Base-by-base conservation (phyloP, 2,113 vertebrate genomes). In the Oenanthe oenanthe region DNA sequence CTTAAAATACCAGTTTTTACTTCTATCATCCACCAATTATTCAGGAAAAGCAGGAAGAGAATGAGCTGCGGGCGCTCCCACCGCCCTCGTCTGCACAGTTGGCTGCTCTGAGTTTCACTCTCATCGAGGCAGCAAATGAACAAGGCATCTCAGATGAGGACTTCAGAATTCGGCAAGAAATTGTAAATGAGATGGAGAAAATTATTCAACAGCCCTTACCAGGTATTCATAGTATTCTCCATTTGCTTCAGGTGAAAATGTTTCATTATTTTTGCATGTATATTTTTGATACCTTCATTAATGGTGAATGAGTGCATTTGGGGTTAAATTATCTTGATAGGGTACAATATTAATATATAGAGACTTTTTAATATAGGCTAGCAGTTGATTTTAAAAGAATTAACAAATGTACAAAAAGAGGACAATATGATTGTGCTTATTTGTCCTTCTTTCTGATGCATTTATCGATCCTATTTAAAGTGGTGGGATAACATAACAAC, bases 41-140 rank as follows among this genome's bases (percentile, higher is more conserved):
- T 78, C 91, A 99, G 99, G 99, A 99, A 93, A 99, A 99, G 95
- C 99, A 99, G 92, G 99, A 99, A 97, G 99, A 99, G 97, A 99
- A 99, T 25, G 99, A 99, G 94, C 97, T 99, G 95, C 98, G 99
- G 19, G 98, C 98, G 21, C 98, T 99, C 51, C 98, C 98, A 8
- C 97, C 98, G 2, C 98, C 99, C 54, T 98, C 98, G 4, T 65
- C 98, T 20, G 98, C 98, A 54, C 99, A 99, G 96, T 85, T 99
- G 95, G 96, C 92, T 97, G 99, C 99, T 29, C 97, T 99, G 95
- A 98, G 99, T 79, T 93, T 97, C 13, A 98, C 98, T 7, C 98
- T 99, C 88, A 93, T 97, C 25, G 98, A 99, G 89, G 98, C 98
- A 79, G 98, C 98, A 61, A 97, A 97, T 76, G 97, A 98, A 72